Conservation (phyloP, 2,888 invertebrate species). For the Argyra leucocephala region DNA sequence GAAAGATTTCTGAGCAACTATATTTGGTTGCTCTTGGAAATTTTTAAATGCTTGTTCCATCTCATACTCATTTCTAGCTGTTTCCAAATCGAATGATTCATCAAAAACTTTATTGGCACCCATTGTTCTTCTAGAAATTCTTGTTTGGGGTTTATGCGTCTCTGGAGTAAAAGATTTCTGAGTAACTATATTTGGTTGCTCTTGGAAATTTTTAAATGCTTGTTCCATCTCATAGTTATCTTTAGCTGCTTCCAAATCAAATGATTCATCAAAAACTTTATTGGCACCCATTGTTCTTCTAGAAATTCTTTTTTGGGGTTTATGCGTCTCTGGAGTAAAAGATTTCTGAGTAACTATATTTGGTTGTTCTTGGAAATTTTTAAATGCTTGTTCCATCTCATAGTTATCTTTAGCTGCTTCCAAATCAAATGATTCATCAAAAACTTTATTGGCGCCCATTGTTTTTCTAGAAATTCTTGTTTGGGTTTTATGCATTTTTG, state of each 20-base stretch:
- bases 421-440: constrained; percentile 8
- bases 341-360: not conserved
- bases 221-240: constrained; percentile 12
- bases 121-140: not conserved
- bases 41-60: constrained; percentile 18
- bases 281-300: constrained; percentile 17
- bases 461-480: constrained; percentile 13
- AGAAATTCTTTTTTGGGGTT: not conserved
- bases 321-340: constrained; percentile 15
- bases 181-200: not conserved
- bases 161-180: not conserved
- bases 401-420: constrained; percentile 15
- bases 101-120: not conserved
- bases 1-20: not conserved
- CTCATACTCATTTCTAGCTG: constrained; percentile 15
- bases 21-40: constrained; percentile 16
- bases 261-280: constrained; percentile 3
- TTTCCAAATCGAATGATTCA: constrained; percentile 13
- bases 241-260: constrained; percentile 16
- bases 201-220: constrained; percentile 7
- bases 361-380: constrained; percentile 20
- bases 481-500: constrained; percentile 4
- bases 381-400: constrained; percentile 17
- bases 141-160: not conserved
- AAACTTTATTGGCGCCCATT: not conserved